phyloP scores from a whole-genome alignment of 92 coral and sea anemone genomes.

The Bergia puertoricense region DNA sequence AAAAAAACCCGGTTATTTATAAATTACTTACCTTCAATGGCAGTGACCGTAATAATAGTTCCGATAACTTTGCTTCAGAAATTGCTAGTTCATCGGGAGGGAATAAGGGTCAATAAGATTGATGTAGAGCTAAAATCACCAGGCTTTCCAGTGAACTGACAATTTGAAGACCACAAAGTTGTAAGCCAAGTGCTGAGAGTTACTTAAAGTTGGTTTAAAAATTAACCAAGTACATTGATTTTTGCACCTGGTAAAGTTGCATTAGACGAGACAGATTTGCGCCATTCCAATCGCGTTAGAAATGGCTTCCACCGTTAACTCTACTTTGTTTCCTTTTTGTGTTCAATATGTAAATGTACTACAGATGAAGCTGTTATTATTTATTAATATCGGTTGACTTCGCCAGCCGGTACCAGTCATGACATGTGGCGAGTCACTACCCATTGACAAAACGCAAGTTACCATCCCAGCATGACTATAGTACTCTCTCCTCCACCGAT shows the following conservation, averaged over 20 bases:
- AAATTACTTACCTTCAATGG: neutral
- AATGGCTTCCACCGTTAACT: neutral
- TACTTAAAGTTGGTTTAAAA: neutral
- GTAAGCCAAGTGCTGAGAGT: neutral
- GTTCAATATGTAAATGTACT: neutral
- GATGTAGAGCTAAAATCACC: neutral
- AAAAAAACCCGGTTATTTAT: too few species aligned
- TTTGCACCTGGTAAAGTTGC: neutral
- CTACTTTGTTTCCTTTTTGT: neutral
- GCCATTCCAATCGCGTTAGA: too few species aligned
- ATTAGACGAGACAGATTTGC: too few species aligned
- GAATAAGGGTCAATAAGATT: neutral
- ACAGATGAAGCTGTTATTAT: neutral
- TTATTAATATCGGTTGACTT: conserved; percentile 10
- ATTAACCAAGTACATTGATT: neutral
- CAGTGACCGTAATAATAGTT: neutral
- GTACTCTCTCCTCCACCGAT: too few species aligned
- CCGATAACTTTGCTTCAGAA: neutral
- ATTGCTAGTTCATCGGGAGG: neutral
- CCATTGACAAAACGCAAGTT: too few species aligned
- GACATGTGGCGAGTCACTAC: neutral
- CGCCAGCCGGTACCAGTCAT: conserved; percentile 2
- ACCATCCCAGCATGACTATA: too few species aligned
- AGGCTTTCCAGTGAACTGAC: neutral
- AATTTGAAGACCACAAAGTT: neutral